Conservation (phyloP, 1,140 invertebrate genomes). For the Zaprionus davidi region DNA sequence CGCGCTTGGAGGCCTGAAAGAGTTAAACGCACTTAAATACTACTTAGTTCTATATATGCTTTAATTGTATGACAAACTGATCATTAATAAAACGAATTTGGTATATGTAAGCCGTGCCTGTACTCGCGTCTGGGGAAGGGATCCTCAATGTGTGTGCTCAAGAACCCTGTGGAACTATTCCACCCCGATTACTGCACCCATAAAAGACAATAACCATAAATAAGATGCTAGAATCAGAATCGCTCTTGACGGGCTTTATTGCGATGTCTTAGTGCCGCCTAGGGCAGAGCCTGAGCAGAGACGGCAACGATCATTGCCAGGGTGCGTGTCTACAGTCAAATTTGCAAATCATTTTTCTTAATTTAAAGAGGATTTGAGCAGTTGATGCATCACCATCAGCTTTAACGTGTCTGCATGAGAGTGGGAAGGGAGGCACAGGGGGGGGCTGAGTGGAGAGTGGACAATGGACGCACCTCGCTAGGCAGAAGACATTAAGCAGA, state of each 20-base stretch:
- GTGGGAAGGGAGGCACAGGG: background rate
- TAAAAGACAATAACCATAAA: conserved; percentile 70
- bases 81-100: conserved; percentile 73
- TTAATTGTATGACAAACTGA: conserved; percentile 80
- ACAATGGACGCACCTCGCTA: conserved; percentile 9
- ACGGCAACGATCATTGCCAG: conserved; percentile 33
- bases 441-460: background rate
- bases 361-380: conserved; percentile 73
- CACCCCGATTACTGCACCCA: conserved; percentile 17
- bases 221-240: conserved; percentile 42
- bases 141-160: no score
- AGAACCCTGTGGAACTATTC: conserved; percentile 33
- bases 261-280: conserved; percentile 12
- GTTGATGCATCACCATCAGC: conserved; percentile 58
- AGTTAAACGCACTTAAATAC: conserved; percentile 51
- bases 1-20: conserved; percentile 35
- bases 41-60: conserved; percentile 61
- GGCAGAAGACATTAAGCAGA: conserved; percentile 38
- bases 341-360: conserved; percentile 80
- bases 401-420: conserved; percentile 59
- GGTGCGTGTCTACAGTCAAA: conserved; percentile 60
- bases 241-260: conserved; percentile 44
- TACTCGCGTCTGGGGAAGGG: background rate
- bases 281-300: background rate
- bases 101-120: conserved; percentile 46